Base-by-base conservation (phyloP, 2,113 vertebrate genomes). In the Chaetodon auriga region DNA sequence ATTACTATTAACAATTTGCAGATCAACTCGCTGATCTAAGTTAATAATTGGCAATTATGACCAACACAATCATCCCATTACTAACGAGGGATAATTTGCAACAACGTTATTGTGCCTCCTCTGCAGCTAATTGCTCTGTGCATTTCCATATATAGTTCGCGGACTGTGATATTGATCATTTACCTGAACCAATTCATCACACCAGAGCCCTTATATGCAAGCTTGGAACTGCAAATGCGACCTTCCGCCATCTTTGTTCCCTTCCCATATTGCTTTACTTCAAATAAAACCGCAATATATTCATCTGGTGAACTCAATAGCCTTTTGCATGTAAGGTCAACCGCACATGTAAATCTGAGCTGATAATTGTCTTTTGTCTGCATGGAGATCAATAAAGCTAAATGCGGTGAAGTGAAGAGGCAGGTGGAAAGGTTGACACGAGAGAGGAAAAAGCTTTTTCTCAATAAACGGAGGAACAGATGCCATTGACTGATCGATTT, bases 361-460 rank as follows among this genome's bases (percentile, higher is more conserved):
- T 93, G 94, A 96, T 97, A 96, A 98, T 97, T 97, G 96, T 95
- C 95, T 96, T 97, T 96, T 96, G 95, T 96, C 92, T 91, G 94
- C 41, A 82, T 83, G 87, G 19, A 87, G 94, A 97, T 97, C 97
- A 95, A 98, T 97, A 95, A 93, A 96, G 95, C 96, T 96, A 95
- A 97, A 97, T 90, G 95, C 91, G 95, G 86, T 91, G 95, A 94
- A 93, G 93, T 93, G 78, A 41, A 94, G 92, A 92, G 92, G 62
- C 49, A 45, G 45, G 72, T 46, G 48, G 43, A 36, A 55, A 61
- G 75, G 51, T 70, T 16, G 79, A 82, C 84, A 75, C 77, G 62
- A 78, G 54, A 65, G 94, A 95, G 94, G 94, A 71, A 84, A 73
- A 61, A 53, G 88, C 55, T 41, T 41, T 83, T 92, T 95, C 93